Percentiles rank a stretch among this genome's conserved stretches.
These are phyloP conservation scores for Lycia hirtaria DNA, from an alignment of 2,888 invertebrate genomes.

Conservation along the genomic window DNA sequence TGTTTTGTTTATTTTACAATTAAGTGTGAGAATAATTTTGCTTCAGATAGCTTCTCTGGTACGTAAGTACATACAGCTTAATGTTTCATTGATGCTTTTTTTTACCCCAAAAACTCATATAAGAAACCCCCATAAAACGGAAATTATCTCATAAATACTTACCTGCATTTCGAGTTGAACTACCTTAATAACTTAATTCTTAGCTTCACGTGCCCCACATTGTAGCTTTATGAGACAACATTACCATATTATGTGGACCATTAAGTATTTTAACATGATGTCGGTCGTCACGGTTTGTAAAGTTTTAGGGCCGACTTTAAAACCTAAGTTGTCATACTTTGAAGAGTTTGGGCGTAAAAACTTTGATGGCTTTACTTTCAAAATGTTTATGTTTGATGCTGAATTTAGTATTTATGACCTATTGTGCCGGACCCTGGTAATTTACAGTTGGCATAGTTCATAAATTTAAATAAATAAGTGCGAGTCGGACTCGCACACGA, in stretches of 20 bases:
- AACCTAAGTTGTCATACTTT: slow-evolving; percentile 31
- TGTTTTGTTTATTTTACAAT: too few relatives aligned
- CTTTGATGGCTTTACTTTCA: background rate
- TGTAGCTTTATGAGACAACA: slow-evolving; percentile 52
- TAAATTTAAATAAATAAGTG: too few relatives aligned
- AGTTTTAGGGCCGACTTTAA: slow-evolving; percentile 42
- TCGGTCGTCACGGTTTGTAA: slow-evolving; percentile 49
- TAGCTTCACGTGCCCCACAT: slow-evolving; percentile 43
- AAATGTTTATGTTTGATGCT: background rate
- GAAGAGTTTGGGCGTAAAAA: slow-evolving; percentile 28
- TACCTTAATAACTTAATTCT: slow-evolving; percentile 36
- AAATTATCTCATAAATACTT: slow-evolving; percentile 29
- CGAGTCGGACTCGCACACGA: too few relatives aligned
- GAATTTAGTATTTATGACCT: background rate
- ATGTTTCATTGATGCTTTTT: too few relatives aligned
- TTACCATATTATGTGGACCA: slow-evolving; percentile 54
- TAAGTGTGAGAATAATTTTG: too few relatives aligned
- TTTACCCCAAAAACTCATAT: background rate
- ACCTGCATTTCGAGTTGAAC: slow-evolving; percentile 27
- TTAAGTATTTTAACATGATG: slow-evolving; percentile 58
- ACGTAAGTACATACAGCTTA: too few relatives aligned
- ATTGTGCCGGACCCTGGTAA: too few relatives aligned
- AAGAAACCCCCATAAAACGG: slow-evolving; percentile 6
- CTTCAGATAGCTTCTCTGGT: too few relatives aligned
- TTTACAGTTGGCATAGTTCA: too few relatives aligned